Conservation (phyloP, 2,797 vertebrate genomes). For the Odontamblyopus rebecca region DNA sequence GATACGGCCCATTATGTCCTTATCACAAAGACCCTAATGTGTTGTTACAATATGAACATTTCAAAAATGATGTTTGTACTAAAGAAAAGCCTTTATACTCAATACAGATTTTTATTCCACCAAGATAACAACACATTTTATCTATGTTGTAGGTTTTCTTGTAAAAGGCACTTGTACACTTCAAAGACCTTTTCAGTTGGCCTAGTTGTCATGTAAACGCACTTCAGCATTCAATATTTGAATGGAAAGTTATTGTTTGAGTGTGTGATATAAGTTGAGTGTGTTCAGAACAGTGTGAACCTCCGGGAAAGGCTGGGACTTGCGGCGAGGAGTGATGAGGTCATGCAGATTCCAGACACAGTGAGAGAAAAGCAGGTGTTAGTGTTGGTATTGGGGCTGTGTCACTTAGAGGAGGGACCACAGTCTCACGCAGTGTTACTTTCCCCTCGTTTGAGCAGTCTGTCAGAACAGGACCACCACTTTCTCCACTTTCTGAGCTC, state of each 20-base stretch:
- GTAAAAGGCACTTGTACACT: neutral
- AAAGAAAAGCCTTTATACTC: too few relatives aligned
- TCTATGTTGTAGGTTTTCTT: too few relatives aligned
- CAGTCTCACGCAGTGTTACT: slow-evolving; percentile 12
- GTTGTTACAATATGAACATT: neutral
- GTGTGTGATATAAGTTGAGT: slow-evolving; percentile 21
- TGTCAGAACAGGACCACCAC: slow-evolving; percentile 14
- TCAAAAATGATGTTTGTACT: neutral
- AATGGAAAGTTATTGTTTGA: neutral
- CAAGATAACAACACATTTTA: too few relatives aligned
- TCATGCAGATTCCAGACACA: slow-evolving; percentile 74
- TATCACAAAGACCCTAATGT: neutral
- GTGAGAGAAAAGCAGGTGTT: slow-evolving; percentile 73
- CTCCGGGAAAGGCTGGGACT: slow-evolving; percentile 42
- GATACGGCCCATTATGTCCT: neutral
- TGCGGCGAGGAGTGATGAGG: slow-evolving; percentile 41
- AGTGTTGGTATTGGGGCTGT: slow-evolving; percentile 55
- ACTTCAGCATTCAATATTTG: neutral
- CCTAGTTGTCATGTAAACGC: neutral
- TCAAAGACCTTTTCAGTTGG: neutral
- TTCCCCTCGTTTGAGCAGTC: slow-evolving; percentile 18
- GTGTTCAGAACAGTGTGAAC: slow-evolving; percentile 15
- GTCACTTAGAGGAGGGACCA: slow-evolving; percentile 43
- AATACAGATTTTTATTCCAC: too few relatives aligned
- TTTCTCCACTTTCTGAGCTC: neutral